Evolutionary conservation across 2,888 invertebrate species (phyloP), one percentile per base, ranked within the genome.

Genomic region (Drosophila cyrtoloma): DNA sequence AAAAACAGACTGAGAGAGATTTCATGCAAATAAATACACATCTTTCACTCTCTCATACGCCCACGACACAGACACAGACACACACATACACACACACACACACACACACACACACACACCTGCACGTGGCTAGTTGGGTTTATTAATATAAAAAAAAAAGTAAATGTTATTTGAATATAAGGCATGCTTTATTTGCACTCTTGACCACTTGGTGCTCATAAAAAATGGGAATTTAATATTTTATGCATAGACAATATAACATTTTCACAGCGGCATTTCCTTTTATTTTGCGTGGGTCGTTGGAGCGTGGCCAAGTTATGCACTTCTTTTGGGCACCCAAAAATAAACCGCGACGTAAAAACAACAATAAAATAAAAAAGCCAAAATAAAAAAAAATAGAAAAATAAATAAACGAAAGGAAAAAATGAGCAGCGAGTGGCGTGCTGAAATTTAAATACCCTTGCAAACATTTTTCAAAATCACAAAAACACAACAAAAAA

Each of bases 231-330:
- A 84, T 86, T 90, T 84, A 86, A 89, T 89, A 81, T 80, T 68
- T 64, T 32, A 72, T 69, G 70, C 76, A 60, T 56, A 75, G 82
- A 78, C 79, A 79, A 79, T 81, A 78, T 81, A 79, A 78, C 79
- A 79, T 78, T 81, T 57, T 78, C 79, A 81, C 59, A 68, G 64
- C 35, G 44, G 69, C 57, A 71, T 66, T 69, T 78, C 64, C 71
- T 78, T 58, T 70, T 62, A 70, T 69, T 77, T 59, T 77, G 84
- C 83, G 84, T 86, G 81, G 86, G 84, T 67, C 78, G 77, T 90
- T 87, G 91, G 91, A 82, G 75, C 75, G 73, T 71, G 82, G 91
- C 86, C 86, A 86, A 90, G 75, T 89, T 91, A 85, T 86, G 89
- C 89, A 90, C 84, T 86, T 89, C 71, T 81, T 71, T 71, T 81